A percentile compares a stretch with the other conserved stretches of the same genome.
Conservation (phyloP, 2,797 vertebrate genomes). For the Adelosebastes latens region DNA sequence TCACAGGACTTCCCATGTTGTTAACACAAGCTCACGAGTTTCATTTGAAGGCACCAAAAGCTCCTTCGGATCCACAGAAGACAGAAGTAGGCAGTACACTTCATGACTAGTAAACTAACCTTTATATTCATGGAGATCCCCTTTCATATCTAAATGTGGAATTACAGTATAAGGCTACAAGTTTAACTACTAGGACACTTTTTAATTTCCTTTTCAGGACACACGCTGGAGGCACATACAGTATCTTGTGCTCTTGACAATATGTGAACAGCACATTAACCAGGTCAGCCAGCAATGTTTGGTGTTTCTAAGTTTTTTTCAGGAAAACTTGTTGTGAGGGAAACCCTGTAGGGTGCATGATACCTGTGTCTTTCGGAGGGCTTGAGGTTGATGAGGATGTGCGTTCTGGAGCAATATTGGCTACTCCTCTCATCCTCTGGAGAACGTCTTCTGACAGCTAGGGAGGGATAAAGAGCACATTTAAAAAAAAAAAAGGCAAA, state of each 20-base stretch:
- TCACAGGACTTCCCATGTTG: too few relatives aligned
- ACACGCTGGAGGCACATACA: background rate
- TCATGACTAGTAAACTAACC: background rate
- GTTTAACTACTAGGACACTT: background rate
- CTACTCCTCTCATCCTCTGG: slow-evolving; percentile 88
- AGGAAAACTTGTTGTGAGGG: too few relatives aligned
- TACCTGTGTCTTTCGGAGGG: slow-evolving; percentile 69
- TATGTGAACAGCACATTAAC: background rate
- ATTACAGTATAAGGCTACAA: background rate
- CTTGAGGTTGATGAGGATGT: slow-evolving; percentile 37
- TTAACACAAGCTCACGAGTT: too few relatives aligned
- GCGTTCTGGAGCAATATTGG: slow-evolving; percentile 67
- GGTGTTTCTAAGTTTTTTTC: background rate
- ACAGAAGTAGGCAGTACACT: too few relatives aligned
- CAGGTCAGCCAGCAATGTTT: background rate
- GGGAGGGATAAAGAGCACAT: background rate
- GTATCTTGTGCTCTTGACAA: background rate
- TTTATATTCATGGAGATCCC: background rate
- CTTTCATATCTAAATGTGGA: background rate
- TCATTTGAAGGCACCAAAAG: too few relatives aligned
- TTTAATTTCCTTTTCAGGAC: background rate
- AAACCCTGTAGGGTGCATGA: background rate
- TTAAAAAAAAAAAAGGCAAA: background rate
- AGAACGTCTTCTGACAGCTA: slow-evolving; percentile 94
- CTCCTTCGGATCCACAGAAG: too few relatives aligned